Evolutionary conservation across 2,113 vertebrate species (phyloP).

Genomic region (Hystrix brachyura): DNA sequence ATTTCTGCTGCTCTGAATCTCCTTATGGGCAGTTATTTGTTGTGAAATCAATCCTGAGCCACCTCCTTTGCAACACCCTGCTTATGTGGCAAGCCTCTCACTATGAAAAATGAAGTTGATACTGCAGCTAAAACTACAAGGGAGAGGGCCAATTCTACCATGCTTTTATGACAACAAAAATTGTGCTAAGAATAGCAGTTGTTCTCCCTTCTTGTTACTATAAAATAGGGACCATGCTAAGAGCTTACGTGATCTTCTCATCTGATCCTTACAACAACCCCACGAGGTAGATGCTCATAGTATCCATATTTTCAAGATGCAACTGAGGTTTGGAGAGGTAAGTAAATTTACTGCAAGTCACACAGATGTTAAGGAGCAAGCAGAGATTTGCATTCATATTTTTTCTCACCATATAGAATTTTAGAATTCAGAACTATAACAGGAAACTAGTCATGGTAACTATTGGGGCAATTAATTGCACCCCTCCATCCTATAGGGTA

Average conservation of each 20-base stretch:
- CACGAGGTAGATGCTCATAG: not conserved
- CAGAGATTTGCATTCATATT: not conserved
- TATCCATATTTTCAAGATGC: not conserved
- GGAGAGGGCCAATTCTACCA: not conserved
- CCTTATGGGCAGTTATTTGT: not conserved
- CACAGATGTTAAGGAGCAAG: not conserved
- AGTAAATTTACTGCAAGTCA: not conserved
- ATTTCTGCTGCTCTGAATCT: not conserved
- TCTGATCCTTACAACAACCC: not conserved
- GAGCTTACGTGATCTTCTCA: not conserved
- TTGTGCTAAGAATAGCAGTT: not conserved
- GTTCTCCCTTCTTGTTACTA: not conserved
- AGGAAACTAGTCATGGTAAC: not conserved
- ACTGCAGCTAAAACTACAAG: not conserved
- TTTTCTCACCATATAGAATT: not conserved
- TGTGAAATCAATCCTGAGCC: not conserved
- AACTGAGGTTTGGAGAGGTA: not conserved
- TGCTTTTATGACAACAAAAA: not conserved
- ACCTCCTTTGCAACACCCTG: not conserved
- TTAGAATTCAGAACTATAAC: not conserved
- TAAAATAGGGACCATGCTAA: not conserved
- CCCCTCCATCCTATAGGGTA: not conserved
- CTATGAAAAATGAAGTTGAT: not conserved
- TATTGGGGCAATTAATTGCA: not conserved
- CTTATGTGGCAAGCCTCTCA: not conserved